Conservation (phyloP, 2,113 vertebrate genomes). For the Pitta sordida region DNA sequence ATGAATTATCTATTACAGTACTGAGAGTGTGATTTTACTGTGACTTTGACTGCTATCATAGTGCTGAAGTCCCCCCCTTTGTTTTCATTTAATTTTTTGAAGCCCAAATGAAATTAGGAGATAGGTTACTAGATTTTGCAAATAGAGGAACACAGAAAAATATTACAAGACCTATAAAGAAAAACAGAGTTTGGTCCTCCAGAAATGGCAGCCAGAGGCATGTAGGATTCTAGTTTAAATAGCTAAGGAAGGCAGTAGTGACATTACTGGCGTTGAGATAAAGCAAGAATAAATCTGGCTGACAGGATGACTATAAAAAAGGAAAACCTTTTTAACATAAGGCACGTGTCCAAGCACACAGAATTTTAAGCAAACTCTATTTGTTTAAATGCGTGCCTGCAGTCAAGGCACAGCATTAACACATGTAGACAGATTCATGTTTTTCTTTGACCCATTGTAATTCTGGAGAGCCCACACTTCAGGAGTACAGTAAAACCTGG, state of each 20-base stretch:
- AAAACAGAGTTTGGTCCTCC: neutral
- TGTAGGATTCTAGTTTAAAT: neutral
- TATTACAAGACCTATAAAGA: neutral
- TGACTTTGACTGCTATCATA: neutral
- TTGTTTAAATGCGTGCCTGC: neutral
- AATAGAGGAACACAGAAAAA: neutral
- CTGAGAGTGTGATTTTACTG: neutral
- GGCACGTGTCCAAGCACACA: accelerated
- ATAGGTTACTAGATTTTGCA: neutral
- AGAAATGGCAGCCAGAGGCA: neutral
- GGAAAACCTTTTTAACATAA: neutral
- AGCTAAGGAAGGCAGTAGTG: neutral
- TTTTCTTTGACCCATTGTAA: neutral
- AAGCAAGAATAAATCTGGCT: neutral
- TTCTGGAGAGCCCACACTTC: neutral
- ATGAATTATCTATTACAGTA: neutral
- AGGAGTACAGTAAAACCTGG: neutral
- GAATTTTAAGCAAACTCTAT: neutral
- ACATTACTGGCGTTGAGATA: neutral
- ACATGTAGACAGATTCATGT: neutral
- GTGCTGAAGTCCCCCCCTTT: neutral
- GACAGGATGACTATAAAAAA: neutral
- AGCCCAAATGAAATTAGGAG: neutral
- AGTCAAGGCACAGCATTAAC: neutral
- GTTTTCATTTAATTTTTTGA: neutral